phyloP scores from a whole-genome alignment of 1,140 invertebrate species.

The Archivesica marissinica region DNA sequence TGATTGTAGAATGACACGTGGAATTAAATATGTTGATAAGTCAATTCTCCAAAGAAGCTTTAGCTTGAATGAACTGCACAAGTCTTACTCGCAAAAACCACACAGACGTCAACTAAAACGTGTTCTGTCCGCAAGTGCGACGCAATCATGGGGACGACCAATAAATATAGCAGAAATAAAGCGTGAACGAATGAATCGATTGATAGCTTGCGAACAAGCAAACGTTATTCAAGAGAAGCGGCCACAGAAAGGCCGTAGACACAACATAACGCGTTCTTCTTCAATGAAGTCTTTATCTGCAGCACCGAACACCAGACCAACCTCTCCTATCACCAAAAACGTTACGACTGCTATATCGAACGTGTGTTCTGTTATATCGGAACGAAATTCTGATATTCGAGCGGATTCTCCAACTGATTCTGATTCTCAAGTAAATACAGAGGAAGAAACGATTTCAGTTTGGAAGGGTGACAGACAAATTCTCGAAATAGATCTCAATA shows the following conservation, averaged over 20 bases:
- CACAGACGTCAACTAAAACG: slow-evolving; percentile 1
- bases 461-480: slow-evolving; percentile 76
- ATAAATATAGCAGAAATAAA: slow-evolving; percentile 69
- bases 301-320: not conserved
- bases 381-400: slow-evolving; percentile 31
- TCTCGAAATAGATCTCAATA: slow-evolving; percentile 74
- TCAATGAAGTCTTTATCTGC: not conserved
- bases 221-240: slow-evolving; percentile 41
- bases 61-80: slow-evolving; percentile 68
- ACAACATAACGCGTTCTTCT: not conserved
- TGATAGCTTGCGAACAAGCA: slow-evolving; percentile 40
- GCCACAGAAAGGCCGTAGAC: slow-evolving; percentile 9
- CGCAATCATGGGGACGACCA: slow-evolving; percentile 59
- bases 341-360: not conserved
- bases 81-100: not conserved
- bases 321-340: not conserved
- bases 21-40: slow-evolving; percentile 60
- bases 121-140: slow-evolving; percentile 63
- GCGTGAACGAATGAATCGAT: slow-evolving; percentile 54
- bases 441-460: slow-evolving; percentile 63
- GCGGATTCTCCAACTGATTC: slow-evolving; percentile 39
- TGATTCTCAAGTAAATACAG: not conserved
- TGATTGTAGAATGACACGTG: slow-evolving; percentile 51
- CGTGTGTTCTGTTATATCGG: not conserved
- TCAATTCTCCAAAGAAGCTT: slow-evolving; percentile 67